Conservation (phyloP, 2,113 vertebrate genomes). For the Aptenodytes patagonicus region DNA sequence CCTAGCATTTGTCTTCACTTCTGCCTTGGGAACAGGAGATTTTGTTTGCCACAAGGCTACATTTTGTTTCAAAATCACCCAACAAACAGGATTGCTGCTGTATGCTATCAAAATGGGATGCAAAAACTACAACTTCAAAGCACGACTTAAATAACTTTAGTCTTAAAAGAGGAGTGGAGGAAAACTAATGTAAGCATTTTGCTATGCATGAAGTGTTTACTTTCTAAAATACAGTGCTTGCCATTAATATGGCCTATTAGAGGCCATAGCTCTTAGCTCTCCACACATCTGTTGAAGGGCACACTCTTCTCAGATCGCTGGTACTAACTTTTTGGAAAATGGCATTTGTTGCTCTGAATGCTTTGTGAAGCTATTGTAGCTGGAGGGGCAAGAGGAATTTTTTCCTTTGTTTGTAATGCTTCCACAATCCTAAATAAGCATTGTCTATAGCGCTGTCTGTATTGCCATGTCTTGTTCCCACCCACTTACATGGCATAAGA, state of each 20-base stretch:
- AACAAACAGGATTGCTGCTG: not conserved
- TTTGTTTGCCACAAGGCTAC: not conserved
- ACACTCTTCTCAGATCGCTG: not conserved
- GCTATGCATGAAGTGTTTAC: not conserved
- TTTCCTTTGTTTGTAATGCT: slow-evolving; percentile 34
- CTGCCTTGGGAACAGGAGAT: slow-evolving; percentile 15
- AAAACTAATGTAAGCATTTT: not conserved
- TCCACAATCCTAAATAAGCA: slow-evolving; percentile 46
- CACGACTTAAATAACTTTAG: not conserved
- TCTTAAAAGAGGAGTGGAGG: not conserved
- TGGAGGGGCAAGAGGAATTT: slow-evolving; percentile 13
- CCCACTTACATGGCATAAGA: slow-evolving; percentile 24
- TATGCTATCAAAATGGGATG: not conserved
- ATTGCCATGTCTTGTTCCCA: slow-evolving; percentile 13
- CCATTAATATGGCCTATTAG: not conserved
- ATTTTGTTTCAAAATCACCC: not conserved
- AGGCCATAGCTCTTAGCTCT: not conserved
- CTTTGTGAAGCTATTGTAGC: slow-evolving; percentile 23
- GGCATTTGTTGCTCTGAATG: slow-evolving; percentile 6
- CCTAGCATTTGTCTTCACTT: not conserved
- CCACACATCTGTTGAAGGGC: not conserved
- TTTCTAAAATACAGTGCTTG: not conserved
- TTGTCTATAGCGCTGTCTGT: slow-evolving; percentile 35
- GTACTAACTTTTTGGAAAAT: not conserved
- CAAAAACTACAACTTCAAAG: slow-evolving; percentile 48